Percentiles rank a stretch among this genome's conserved stretches.
These are phyloP conservation scores for Paratilapia polleni DNA, from an alignment of 2,113 vertebrate species.

Conservation along the genomic window DNA sequence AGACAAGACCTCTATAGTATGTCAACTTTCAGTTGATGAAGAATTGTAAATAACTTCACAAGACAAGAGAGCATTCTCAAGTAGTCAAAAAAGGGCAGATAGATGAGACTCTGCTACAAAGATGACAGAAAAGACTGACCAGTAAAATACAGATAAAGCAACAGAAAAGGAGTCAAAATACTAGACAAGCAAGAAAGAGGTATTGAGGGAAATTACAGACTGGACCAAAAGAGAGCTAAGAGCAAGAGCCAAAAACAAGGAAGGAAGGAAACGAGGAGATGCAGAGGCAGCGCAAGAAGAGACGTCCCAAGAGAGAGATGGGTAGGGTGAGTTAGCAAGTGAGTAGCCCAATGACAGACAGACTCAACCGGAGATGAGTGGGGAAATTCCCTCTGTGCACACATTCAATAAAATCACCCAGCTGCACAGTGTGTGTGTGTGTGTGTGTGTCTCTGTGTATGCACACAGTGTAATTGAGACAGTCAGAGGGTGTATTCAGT, in stretches of 20 bases:
- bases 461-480: conserved; percentile 59
- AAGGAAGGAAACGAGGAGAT: conserved; percentile 68
- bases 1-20: not conserved
- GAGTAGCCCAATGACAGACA: conserved; percentile 75
- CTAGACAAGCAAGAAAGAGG: conserved; percentile 8
- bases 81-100: not conserved
- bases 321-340: conserved; percentile 62
- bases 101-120: not conserved
- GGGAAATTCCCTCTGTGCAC: conserved; percentile 76
- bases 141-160: conserved; percentile 16
- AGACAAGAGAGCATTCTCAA: not conserved
- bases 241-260: conserved; percentile 58
- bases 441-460: conserved; percentile 10
- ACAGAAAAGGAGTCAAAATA: conserved; percentile 25
- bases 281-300: conserved; percentile 73
- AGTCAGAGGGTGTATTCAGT: conserved; percentile 69
- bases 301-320: conserved; percentile 61
- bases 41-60: not conserved
- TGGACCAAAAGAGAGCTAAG: conserved; percentile 20
- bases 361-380: conserved; percentile 75
- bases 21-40: not conserved
- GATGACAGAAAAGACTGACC: conserved; percentile 2
- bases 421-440: conserved; percentile 52
- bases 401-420: conserved; percentile 72
- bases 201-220: conserved; percentile 29